These are phyloP conservation scores for Brienomyrus longianalis DNA, from an alignment of 2,113 vertebrate species.

Conservation along the genomic window DNA sequence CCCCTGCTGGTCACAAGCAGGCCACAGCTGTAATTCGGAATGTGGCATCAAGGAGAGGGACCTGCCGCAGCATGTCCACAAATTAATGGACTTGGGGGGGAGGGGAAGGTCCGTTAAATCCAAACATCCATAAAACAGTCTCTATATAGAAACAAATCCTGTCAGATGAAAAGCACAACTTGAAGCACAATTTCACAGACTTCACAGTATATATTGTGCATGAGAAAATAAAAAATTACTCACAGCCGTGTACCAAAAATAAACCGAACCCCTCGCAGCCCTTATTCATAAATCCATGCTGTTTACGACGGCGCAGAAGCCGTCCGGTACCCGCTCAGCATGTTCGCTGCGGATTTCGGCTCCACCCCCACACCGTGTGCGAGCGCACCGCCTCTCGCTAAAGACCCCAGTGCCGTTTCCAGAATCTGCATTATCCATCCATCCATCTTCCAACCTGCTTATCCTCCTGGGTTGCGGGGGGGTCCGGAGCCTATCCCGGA, in stretches of 20 bases:
- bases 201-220: background rate
- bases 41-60: background rate
- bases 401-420: background rate
- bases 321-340: background rate
- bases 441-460: too few relatives aligned
- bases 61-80: background rate
- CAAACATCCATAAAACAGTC: background rate
- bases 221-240: background rate
- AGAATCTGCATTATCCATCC: background rate
- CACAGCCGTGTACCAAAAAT: background rate
- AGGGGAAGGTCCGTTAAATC: conserved; percentile 1
- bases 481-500: too few relatives aligned
- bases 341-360: background rate
- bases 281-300: background rate
- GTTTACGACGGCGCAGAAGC: background rate
- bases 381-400: background rate
- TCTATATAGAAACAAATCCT: background rate
- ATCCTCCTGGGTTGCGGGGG: too few relatives aligned
- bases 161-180: background rate
- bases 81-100: background rate
- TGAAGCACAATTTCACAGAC: background rate
- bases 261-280: background rate
- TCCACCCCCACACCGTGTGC: background rate
- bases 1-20: background rate
- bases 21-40: background rate